These are phyloP conservation scores for Rhinophrynus dorsalis DNA, from an alignment of 2,797 vertebrate species.

Conservation along the genomic window DNA sequence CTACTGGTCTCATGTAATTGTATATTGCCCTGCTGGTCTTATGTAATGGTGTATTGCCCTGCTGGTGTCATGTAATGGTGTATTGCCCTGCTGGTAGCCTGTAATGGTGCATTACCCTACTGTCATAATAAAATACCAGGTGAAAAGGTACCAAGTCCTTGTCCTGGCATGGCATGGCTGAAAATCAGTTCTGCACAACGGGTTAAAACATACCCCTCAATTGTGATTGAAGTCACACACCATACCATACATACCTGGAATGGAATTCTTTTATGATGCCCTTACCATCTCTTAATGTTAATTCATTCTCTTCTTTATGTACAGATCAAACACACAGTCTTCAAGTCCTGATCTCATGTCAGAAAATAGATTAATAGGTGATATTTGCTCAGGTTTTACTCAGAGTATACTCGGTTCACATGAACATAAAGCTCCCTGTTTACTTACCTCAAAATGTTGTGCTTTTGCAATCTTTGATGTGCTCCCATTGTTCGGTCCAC, in stretches of 20 bases:
- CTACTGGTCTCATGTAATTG: no score
- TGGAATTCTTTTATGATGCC: neutral
- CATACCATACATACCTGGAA: neutral
- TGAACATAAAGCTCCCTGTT: neutral
- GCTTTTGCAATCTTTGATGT: constrained; percentile 28
- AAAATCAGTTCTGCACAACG: no score
- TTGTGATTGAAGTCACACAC: neutral
- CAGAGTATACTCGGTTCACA: neutral
- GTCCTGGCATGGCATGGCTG: no score
- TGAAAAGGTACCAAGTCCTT: no score
- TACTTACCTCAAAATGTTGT: neutral
- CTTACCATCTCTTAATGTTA: neutral
- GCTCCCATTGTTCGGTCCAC: neutral
- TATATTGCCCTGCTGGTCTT: no score
- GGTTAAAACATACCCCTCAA: no score
- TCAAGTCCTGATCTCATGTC: neutral
- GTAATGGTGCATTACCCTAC: no score
- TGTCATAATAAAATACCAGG: no score
- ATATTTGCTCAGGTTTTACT: neutral
- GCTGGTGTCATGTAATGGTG: no score
- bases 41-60: no score
- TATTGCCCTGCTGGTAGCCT: no score
- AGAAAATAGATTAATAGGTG: neutral
- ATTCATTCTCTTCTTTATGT: neutral
- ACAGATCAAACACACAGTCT: neutral